phyloP scores from a whole-genome alignment of 2,888 invertebrate genomes.

The Acrocyrtus sp. region DNA sequence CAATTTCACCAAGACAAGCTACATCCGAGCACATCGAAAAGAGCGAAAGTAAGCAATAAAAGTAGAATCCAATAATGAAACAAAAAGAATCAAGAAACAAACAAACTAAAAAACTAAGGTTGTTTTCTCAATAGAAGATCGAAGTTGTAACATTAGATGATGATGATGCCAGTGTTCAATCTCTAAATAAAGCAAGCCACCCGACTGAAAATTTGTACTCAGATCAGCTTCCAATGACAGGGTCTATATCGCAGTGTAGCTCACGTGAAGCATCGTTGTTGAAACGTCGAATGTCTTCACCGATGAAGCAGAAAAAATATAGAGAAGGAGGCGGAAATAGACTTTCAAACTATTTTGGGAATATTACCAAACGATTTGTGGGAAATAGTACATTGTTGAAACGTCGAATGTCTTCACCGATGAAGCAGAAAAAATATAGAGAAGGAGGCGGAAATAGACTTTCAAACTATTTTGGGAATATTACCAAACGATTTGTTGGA shows the following conservation, averaged over 20 bases:
- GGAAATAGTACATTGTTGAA: no score
- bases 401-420: neutral
- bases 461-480: neutral
- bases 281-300: neutral
- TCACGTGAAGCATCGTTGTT: no score
- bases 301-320: neutral
- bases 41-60: no score
- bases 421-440: neutral
- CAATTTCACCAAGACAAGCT: no score
- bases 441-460: constrained; percentile 11
- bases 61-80: no score
- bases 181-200: no score
- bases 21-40: no score
- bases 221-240: no score
- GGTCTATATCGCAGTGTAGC: no score
- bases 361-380: neutral
- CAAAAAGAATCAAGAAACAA: no score
- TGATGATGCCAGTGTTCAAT: neutral
- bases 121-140: constrained; percentile 5
- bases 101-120: no score
- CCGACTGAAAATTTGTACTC: no score
- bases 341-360: neutral
- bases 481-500: neutral
- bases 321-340: constrained; percentile 6
- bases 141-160: constrained; percentile 37